Conservation (phyloP, 2,113 vertebrate species). For the Dasypus novemcinctus region DNA sequence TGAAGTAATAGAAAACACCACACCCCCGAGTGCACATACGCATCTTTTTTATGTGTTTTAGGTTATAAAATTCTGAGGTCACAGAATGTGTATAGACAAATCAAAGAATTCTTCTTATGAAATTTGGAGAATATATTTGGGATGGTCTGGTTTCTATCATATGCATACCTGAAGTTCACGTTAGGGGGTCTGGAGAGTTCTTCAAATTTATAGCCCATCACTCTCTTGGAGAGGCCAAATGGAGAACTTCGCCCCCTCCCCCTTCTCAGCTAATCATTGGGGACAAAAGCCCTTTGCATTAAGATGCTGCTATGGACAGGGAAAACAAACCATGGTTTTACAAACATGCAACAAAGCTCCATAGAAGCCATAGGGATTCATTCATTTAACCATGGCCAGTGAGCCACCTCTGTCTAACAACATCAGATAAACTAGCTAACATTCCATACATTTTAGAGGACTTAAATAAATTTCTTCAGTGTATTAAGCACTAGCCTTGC, state of each 20-base stretch:
- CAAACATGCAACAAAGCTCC: not conserved
- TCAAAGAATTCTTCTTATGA: constrained; percentile 6
- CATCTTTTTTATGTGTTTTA: not conserved
- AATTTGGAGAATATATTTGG: not conserved
- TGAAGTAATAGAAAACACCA: not conserved
- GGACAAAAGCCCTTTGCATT: not conserved
- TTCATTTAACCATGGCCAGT: not conserved
- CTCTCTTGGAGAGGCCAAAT: not conserved
- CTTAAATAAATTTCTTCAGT: not conserved
- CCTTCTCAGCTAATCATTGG: not conserved
- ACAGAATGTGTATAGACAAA: not conserved
- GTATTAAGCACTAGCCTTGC: not conserved
- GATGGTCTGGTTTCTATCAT: constrained; percentile 27
- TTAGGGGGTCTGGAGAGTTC: not conserved
- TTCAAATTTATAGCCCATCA: constrained; percentile 15
- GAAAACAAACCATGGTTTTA: not conserved
- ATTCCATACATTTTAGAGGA: not conserved
- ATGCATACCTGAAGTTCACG: not conserved
- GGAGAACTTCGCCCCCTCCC: not conserved
- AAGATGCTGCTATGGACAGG: not conserved
- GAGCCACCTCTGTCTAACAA: not conserved
- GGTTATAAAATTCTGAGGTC: not conserved
- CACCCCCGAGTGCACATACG: too few species aligned
- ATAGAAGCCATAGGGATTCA: not conserved
- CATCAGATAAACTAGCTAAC: not conserved